Percentiles rank a stretch among this genome's conserved stretches.
Evolutionary conservation across 2,797 vertebrate species (phyloP).

Genomic region (Enteromius fasciolatus): DNA sequence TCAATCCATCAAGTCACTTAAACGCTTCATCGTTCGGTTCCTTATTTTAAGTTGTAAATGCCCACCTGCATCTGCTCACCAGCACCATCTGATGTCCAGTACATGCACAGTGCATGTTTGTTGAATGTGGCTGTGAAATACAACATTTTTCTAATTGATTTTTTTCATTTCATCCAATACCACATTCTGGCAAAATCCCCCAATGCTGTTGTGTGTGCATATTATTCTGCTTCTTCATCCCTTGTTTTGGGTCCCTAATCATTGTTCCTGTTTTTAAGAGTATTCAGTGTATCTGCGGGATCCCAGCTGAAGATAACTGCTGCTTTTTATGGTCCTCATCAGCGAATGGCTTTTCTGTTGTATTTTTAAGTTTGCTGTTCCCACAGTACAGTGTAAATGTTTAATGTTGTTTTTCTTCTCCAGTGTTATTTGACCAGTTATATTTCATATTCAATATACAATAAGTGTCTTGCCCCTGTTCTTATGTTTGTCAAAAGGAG

Average conservation of each 20-base stretch:
- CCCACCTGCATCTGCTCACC: conserved; percentile 22
- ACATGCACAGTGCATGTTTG: conserved; percentile 7
- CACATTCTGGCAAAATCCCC: neutral
- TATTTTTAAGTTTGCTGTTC: conserved; percentile 1
- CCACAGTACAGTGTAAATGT: neutral
- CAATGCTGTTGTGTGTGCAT: neutral
- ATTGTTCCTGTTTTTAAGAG: neutral
- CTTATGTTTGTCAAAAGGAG: neutral
- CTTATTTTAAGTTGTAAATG: conserved; percentile 19
- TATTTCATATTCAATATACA: neutral
- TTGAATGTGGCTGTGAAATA: neutral
- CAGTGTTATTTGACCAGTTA: neutral
- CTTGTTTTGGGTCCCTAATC: conserved; percentile 1
- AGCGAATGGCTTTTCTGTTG: conserved; percentile 7
- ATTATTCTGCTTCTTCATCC: conserved; percentile 7
- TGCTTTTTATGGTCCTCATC: conserved; percentile 16
- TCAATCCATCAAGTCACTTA: conserved; percentile 47
- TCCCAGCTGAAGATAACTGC: conserved; percentile 4
- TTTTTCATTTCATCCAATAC: neutral
- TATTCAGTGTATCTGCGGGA: neutral
- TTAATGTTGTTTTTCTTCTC: neutral
- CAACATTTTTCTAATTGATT: neutral
- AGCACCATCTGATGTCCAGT: neutral
- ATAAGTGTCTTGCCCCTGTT: neutral
- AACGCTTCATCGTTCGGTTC: conserved; percentile 44